Conservation (phyloP, 2,888 invertebrate species). For the Galerucella pusilla region DNA sequence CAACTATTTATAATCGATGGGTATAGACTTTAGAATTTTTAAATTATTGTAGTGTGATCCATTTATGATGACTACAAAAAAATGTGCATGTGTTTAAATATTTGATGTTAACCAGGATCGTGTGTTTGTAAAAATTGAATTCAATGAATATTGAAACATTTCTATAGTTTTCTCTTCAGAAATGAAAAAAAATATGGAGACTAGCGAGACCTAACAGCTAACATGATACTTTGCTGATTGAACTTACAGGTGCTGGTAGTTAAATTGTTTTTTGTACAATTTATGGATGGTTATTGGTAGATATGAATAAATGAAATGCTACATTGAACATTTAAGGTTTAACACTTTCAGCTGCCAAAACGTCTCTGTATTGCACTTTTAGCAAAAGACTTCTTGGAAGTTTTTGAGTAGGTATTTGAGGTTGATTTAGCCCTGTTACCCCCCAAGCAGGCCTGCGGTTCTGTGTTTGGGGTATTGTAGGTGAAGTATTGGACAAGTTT, state of each 20-base stretch:
- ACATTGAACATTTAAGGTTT: background rate
- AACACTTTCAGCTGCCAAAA: too few species aligned
- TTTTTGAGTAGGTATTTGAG: too few species aligned
- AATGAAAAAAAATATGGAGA: background rate
- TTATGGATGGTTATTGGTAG: background rate
- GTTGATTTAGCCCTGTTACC: too few species aligned
- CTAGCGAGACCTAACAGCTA: background rate
- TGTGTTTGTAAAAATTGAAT: too few species aligned
- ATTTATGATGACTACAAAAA: too few species aligned
- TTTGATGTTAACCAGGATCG: background rate
- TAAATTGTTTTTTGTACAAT: background rate
- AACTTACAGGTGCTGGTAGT: background rate
- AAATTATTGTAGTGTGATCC: background rate
- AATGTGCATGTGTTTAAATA: background rate
- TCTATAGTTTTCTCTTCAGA: background rate
- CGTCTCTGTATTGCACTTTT: too few species aligned
- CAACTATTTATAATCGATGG: background rate
- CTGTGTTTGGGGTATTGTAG: too few species aligned
- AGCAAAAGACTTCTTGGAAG: too few species aligned
- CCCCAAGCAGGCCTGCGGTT: too few species aligned
- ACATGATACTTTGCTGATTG: background rate
- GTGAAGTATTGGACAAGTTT: too few species aligned
- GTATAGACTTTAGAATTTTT: background rate
- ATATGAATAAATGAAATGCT: too few species aligned
- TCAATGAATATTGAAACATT: too few species aligned